phyloP scores from a whole-genome alignment of 2,113 vertebrate genomes.

The Jacana jacana region DNA sequence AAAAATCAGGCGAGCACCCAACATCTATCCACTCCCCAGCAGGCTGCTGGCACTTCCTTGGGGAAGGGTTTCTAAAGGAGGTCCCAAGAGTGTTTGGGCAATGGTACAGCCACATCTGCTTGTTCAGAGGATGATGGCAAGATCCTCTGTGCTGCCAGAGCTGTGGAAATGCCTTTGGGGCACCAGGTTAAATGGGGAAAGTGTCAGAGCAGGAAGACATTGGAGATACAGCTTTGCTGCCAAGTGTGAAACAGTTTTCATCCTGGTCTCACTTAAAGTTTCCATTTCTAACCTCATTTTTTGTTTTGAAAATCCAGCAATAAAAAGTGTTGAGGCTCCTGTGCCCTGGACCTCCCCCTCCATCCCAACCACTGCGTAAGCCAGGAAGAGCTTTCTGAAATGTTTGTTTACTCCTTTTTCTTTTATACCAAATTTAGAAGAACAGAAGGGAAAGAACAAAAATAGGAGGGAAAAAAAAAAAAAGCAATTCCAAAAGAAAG shows the following conservation, averaged over 20 bases:
- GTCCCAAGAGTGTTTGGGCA: neutral
- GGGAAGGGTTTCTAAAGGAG: neutral
- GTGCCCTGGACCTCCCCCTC: neutral
- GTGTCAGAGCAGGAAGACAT: neutral
- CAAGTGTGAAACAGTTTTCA: neutral
- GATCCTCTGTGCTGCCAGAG: rapidly evolving
- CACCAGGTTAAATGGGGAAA: neutral
- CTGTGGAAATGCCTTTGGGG: neutral
- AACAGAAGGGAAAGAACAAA: neutral
- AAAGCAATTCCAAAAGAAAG: neutral
- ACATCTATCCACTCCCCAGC: neutral
- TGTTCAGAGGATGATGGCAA: neutral
- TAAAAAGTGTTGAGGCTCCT: neutral
- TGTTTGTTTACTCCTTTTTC: neutral
- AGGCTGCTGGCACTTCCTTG: rapidly evolving
- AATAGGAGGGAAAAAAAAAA: neutral
- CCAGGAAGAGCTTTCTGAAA: neutral
- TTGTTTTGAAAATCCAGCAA: neutral
- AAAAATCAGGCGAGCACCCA: neutral
- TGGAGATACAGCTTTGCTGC: neutral
- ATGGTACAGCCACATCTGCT: rapidly evolving
- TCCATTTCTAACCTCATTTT: neutral
- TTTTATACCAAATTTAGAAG: neutral
- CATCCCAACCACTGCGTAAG: neutral
- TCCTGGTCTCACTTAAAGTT: neutral